Conservation (phyloP, 1,140 invertebrate species). For the Fopius arisanus region DNA sequence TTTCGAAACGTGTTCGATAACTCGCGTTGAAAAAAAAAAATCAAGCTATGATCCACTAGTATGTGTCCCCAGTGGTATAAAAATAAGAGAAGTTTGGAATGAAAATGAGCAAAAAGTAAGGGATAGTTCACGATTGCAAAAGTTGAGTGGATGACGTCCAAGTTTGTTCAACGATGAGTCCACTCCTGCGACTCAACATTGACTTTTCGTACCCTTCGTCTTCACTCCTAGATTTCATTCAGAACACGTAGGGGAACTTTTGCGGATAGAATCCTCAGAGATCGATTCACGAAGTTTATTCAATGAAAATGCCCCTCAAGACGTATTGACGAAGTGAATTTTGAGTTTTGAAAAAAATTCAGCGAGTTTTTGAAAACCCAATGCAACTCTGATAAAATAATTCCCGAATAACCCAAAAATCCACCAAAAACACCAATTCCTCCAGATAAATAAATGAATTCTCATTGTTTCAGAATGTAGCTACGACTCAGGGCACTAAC, state of each 20-base stretch:
- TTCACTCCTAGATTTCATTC: not conserved
- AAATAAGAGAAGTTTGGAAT: not conserved
- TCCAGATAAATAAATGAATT: too few species aligned
- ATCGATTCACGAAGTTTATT: constrained; percentile 5
- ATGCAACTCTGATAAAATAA: too few species aligned
- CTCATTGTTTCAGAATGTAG: not conserved
- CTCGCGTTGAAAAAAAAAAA: not conserved
- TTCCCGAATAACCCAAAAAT: too few species aligned
- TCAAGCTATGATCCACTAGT: not conserved
- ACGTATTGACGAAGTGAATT: not conserved
- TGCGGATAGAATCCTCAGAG: not conserved
- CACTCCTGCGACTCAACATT: not conserved
- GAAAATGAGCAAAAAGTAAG: not conserved
- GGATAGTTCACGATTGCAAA: constrained; percentile 38
- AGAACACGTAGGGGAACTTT: not conserved
- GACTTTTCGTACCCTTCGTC: not conserved
- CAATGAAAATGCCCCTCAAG: not conserved
- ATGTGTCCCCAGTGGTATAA: constrained; percentile 4
- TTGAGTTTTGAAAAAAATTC: not conserved
- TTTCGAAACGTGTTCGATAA: constrained; percentile 1
- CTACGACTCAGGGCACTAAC: not conserved
- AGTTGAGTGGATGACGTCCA: constrained; percentile 28
- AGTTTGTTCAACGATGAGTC: not conserved
- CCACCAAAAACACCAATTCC: too few species aligned
- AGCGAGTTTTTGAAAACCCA: not conserved